Conservation (phyloP, 2,888 invertebrate species). For the Scaptomyza caliginosa region DNA sequence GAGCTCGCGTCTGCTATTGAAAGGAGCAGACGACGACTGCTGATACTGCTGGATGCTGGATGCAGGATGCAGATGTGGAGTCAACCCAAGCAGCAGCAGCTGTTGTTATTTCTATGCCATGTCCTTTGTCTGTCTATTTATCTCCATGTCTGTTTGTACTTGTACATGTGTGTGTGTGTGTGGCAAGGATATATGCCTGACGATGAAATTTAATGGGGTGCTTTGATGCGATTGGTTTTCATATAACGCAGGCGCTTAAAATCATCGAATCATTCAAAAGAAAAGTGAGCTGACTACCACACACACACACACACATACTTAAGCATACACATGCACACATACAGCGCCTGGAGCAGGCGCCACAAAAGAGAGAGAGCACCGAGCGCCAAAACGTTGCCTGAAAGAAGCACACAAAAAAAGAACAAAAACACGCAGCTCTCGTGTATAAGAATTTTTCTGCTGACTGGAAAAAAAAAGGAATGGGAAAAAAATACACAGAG, state of each 20-base stretch:
- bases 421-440: conserved; percentile 51
- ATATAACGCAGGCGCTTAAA: conserved; percentile 85
- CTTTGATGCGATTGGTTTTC: conserved; percentile 85
- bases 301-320: conserved; percentile 57
- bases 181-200: conserved; percentile 81
- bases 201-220: conserved; percentile 85
- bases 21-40: conserved; percentile 65
- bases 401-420: conserved; percentile 33
- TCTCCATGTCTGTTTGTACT: conserved; percentile 24
- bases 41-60: not conserved
- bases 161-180: conserved; percentile 39
- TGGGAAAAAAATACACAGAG: conserved; percentile 41
- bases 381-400: conserved; percentile 46
- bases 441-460: conserved; percentile 72
- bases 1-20: conserved; percentile 54
- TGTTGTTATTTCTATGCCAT: conserved; percentile 69
- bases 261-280: conserved; percentile 85
- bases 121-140: conserved; percentile 55
- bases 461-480: conserved; percentile 69
- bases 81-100: conserved; percentile 57
- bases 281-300: conserved; percentile 79
- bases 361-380: conserved; percentile 44
- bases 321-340: conserved; percentile 35
- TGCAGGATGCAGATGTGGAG: conserved; percentile 43
- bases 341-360: conserved; percentile 52